Evolutionary conservation across 1,140 invertebrate genomes (phyloP), one percentile per base, ranked within the genome.

Genomic region (Diachasmimorpha longicaudata): DNA sequence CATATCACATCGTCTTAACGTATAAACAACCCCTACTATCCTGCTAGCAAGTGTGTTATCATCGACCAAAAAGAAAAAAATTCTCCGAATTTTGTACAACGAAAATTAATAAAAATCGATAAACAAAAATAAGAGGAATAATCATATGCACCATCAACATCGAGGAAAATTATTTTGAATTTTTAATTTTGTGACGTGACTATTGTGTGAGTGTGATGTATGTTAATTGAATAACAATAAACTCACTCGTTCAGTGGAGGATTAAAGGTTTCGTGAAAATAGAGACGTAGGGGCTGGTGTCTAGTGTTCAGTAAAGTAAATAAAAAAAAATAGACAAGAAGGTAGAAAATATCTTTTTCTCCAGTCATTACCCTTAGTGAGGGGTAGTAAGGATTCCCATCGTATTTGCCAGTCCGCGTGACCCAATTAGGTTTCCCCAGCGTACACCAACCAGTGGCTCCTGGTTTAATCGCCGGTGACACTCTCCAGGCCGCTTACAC

Each of bases 361-460:
- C 48, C 52, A 39, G 39, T 46, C 46, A 44, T 71, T 66, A 63
- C 36, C 14, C 36, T 37, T 37, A 39, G 71, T 46, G 23, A 52
- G 52, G 44, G 31, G 63, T 39, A 42, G 71, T 71, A 75, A 74
- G 75, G 67, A 77, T 77, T 79, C 76, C 25, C 69, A 77, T 77
- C 75, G 78, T 72, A 66, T 72, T 55, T 72, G 73, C 76, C 70
- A 68, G 72, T 69, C 78, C 78, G 77, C 74, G 73, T 85, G 84
- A 85, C 83, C 84, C 83, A 85, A 85, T 85, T 85, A 85, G 80
- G 78, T 82, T 79, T 74, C 71, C 70, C 75, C 52, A 70, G 75
- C 67, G 66, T 79, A 58, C n/a, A n/a, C 78, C 69, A 77, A 71
- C 67, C 44, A 42, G 68, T 52, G 25, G 55, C 55, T 75, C 69